Conservation (phyloP, 2,888 invertebrate genomes). For the Eurois occulta region DNA sequence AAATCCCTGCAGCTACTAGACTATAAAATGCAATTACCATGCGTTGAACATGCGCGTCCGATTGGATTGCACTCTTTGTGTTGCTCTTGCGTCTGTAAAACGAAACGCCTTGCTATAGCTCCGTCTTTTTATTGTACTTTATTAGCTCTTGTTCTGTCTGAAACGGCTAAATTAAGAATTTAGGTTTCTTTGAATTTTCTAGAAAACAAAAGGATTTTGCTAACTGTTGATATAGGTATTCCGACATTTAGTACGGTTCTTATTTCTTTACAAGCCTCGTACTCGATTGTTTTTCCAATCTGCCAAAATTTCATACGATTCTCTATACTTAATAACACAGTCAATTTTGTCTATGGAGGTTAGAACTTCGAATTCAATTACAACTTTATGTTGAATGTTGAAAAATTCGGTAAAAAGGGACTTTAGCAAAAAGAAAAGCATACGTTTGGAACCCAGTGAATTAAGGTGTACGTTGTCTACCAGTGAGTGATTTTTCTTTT, state of each 20-base stretch:
- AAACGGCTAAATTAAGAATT: conserved; percentile 46
- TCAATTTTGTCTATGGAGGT: too few species aligned
- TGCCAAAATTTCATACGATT: background rate
- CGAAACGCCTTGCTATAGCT: conserved; percentile 55
- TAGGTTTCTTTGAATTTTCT: conserved; percentile 8
- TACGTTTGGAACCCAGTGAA: background rate
- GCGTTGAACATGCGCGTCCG: conserved; percentile 24
- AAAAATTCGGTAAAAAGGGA: background rate
- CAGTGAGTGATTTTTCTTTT: background rate
- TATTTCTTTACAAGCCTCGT: background rate
- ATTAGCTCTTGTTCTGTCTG: conserved; percentile 59
- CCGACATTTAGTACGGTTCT: background rate
- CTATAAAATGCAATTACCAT: conserved; percentile 54
- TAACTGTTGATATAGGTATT: background rate
- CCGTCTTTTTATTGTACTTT: conserved; percentile 48
- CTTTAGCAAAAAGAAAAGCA: background rate
- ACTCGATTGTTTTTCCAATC: background rate
- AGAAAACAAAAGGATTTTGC: background rate
- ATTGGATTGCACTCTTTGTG: conserved; percentile 61
- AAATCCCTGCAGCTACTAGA: background rate
- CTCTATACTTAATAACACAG: background rate
- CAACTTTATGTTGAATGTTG: too few species aligned
- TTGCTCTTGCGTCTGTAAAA: conserved; percentile 50
- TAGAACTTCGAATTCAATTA: background rate
- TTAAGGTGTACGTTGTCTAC: background rate